Evolutionary conservation across 2,888 invertebrate genomes (phyloP), one percentile per base, ranked within the genome.

Genomic region (Pachymerium ferrugineum): DNA sequence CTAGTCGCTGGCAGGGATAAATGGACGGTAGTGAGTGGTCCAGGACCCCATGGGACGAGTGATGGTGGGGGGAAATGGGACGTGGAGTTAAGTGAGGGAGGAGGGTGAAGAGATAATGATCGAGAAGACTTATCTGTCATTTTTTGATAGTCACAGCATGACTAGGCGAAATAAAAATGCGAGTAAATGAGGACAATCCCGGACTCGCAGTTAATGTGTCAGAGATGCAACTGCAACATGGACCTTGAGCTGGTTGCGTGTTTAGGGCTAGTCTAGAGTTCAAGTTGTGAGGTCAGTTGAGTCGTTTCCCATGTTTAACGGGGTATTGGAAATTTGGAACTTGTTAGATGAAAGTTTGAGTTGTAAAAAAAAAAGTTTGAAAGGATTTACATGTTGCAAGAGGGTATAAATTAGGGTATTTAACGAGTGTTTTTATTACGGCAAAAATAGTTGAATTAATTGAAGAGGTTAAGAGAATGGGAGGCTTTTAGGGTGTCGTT

Each of bases 131-230:
- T 54, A 54, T 54, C 47, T 54, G 47, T 54, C 47, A 54, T 54
- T 54, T n/a, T 54, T 54, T 54, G 47, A 54, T 54, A 54, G 47
- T 54, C 47, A 22, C 47, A 54, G 47, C 47, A 54, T 54, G 47
- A 54, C 47, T 54, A 54, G 47, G 47, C 47, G 47, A 54, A 54
- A 54, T 22, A 54, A 54, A 10, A 54, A 54, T 5, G 47, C 47
- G 47, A 54, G 47, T 54, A 54, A 54, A 54, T 54, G 47, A 54
- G 47, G 19, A 19, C 47, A 54, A 22, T 54, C 19, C 47, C 47
- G 47, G 47, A 54, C 47, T 14, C 38, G 19, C 19, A 22, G 47
- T 54, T 54, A 54, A 22, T 54, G 47, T 54, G 47, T 54, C 47
- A 54, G 47, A 54, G 47, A 54, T 54, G 47, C 47, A 19, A 54